phyloP scores from a whole-genome alignment of 2,113 vertebrate species.

The Prionailurus bengalensis region DNA sequence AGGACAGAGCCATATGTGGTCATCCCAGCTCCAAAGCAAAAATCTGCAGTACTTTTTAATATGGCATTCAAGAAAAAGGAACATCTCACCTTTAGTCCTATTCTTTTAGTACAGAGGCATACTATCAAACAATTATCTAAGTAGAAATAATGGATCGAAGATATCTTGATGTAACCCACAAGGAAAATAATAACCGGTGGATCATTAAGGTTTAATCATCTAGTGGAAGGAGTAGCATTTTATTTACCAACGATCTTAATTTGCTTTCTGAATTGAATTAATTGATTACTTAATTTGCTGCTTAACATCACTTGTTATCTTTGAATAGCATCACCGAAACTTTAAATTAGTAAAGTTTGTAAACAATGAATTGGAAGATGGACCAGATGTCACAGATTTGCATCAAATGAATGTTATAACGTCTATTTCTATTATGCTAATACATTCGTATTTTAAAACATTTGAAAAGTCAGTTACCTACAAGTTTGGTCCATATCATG shows the following conservation, averaged over 20 bases:
- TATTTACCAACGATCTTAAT: slow-evolving; percentile 83
- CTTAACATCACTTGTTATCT: slow-evolving; percentile 77
- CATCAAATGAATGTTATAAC: neutral
- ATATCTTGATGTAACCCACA: slow-evolving; percentile 56
- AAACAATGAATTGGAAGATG: slow-evolving; percentile 65
- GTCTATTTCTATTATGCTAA: neutral
- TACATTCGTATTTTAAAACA: neutral
- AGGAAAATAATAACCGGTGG: slow-evolving; percentile 60
- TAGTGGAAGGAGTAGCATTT: slow-evolving; percentile 76
- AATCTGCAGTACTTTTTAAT: neutral
- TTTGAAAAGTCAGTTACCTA: neutral
- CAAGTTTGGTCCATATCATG: neutral
- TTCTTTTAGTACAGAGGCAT: neutral
- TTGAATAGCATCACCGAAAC: slow-evolving; percentile 81
- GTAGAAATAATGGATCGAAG: slow-evolving; percentile 52
- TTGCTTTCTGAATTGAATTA: slow-evolving; percentile 81
- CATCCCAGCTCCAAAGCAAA: neutral
- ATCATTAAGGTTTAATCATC: slow-evolving; percentile 65
- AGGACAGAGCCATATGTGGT: neutral
- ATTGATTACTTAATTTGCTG: slow-evolving; percentile 85
- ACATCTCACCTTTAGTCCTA: neutral
- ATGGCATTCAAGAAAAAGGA: neutral
- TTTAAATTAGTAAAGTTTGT: slow-evolving; percentile 78
- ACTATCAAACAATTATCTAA: neutral
- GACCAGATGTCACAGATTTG: neutral